Percentiles rank a stretch among this genome's conserved stretches.
Evolutionary conservation across 2,888 invertebrate genomes (phyloP).

Genomic region (Dicranocentrus wangi): DNA sequence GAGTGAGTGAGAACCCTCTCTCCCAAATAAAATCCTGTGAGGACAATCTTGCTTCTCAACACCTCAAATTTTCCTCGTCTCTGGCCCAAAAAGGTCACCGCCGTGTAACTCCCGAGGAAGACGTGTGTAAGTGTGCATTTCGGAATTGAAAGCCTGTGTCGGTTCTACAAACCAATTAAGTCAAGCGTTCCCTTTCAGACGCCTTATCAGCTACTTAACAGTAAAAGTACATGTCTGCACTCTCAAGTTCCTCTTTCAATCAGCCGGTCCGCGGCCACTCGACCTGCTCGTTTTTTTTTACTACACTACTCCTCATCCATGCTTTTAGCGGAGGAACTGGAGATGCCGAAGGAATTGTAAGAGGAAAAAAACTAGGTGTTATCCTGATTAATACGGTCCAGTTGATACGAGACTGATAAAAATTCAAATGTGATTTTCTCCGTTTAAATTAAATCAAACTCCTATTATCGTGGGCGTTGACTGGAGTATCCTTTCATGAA

Average conservation of each 20-base stretch:
- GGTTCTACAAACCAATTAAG: constrained; percentile 61
- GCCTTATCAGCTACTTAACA: constrained; percentile 60
- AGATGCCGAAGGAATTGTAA: too few relatives aligned
- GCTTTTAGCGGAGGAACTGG: too few relatives aligned
- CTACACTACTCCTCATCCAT: background rate
- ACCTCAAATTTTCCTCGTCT: constrained; percentile 52
- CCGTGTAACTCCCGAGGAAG: background rate
- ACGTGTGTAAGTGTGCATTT: background rate
- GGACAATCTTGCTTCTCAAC: constrained; percentile 60
- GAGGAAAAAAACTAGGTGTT: background rate
- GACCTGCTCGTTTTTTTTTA: background rate
- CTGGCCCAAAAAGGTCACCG: constrained; percentile 52
- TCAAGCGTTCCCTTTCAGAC: constrained; percentile 56
- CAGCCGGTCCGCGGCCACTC: constrained; percentile 24
- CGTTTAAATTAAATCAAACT: background rate
- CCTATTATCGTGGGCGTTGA: constrained; percentile 4
- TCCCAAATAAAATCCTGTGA: constrained; percentile 35
- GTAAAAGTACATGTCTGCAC: constrained; percentile 55
- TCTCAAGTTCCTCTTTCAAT: constrained; percentile 13
- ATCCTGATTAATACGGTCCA: constrained; percentile 36
- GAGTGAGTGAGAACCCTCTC: constrained; percentile 43
- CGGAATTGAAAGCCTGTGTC: constrained; percentile 47
- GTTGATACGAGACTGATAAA: constrained; percentile 9
- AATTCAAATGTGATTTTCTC: background rate
- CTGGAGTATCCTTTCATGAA: background rate